Conservation (phyloP, 2,888 invertebrate species). For the Zaprionus bogoriensis region DNA sequence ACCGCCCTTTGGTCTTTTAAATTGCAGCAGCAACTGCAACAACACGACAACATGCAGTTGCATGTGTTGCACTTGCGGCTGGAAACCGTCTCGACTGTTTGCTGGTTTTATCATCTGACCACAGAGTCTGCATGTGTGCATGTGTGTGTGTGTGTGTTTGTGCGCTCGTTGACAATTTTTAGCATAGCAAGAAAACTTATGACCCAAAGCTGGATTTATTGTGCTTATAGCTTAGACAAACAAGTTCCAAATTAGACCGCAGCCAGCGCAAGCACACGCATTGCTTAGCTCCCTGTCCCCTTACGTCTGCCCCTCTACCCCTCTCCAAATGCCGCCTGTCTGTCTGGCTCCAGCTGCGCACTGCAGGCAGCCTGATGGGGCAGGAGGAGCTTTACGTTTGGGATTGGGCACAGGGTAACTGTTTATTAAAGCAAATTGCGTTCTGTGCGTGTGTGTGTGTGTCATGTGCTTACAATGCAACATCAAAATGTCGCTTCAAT, state of each 20-base stretch:
- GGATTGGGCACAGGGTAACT: not conserved
- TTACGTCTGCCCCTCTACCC: not conserved
- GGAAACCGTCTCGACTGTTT: constrained; percentile 10
- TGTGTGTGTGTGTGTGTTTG: not conserved
- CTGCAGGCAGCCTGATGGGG: constrained; percentile 23
- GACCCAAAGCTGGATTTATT: constrained; percentile 46
- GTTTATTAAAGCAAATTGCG: constrained; percentile 38
- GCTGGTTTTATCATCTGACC: constrained; percentile 46
- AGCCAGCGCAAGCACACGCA: constrained; percentile 18
- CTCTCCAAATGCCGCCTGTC: constrained; percentile 23
- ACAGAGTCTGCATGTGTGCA: constrained; percentile 10
- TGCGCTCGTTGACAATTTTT: constrained; percentile 29
- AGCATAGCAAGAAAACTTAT: constrained; percentile 33
- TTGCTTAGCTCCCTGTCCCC: not conserved
- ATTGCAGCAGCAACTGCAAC: constrained; percentile 27
- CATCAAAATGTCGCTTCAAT: constrained; percentile 43
- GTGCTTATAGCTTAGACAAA: constrained; percentile 42
- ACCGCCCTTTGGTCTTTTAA: constrained; percentile 16
- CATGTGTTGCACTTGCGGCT: constrained; percentile 26
- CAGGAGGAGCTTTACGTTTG: not conserved
- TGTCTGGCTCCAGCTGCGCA: constrained; percentile 51
- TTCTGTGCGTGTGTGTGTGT: not conserved
- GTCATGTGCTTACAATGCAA: constrained; percentile 11
- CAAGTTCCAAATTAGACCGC: constrained; percentile 56
- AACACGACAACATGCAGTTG: not conserved